Conservation (phyloP, 1,140 invertebrate species). For the Atta texana region DNA sequence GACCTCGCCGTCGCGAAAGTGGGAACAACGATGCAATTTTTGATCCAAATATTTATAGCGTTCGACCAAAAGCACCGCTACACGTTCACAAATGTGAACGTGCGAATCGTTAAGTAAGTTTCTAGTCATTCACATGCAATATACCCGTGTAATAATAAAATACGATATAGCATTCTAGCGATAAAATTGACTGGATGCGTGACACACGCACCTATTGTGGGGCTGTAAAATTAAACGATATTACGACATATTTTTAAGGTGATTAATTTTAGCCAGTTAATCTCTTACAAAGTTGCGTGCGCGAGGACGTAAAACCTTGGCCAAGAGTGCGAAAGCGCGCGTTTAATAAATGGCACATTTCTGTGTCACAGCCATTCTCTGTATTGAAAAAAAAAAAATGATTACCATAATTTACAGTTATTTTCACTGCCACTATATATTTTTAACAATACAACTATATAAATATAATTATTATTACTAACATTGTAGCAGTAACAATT, state of each 20-base stretch:
- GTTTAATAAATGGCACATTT: constrained; percentile 29
- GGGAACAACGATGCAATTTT: constrained; percentile 34
- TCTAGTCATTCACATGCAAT: background rate
- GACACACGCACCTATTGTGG: constrained; percentile 3
- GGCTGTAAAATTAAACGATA: constrained; percentile 32
- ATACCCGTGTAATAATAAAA: background rate
- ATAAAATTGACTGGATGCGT: constrained; percentile 25
- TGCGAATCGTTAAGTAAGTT: background rate
- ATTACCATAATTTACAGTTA: too few species aligned
- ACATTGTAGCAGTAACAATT: too few species aligned
- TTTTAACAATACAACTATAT: too few species aligned
- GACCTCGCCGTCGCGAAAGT: constrained; percentile 36
- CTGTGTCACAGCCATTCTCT: background rate
- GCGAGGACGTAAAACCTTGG: background rate
- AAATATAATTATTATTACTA: too few species aligned
- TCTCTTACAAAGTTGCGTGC: constrained; percentile 14
- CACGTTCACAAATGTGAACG: background rate
- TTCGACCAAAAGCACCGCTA: constrained; percentile 14
- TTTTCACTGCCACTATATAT: too few species aligned
- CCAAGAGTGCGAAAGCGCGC: background rate
- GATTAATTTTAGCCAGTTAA: constrained; percentile 45
- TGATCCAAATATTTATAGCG: constrained; percentile 60
- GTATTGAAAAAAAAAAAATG: too few species aligned
- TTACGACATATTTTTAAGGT: constrained; percentile 18
- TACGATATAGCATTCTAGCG: constrained; percentile 18